Base-by-base conservation (phyloP, 2,888 invertebrate species). In the Rhorus exstirpatorius region DNA sequence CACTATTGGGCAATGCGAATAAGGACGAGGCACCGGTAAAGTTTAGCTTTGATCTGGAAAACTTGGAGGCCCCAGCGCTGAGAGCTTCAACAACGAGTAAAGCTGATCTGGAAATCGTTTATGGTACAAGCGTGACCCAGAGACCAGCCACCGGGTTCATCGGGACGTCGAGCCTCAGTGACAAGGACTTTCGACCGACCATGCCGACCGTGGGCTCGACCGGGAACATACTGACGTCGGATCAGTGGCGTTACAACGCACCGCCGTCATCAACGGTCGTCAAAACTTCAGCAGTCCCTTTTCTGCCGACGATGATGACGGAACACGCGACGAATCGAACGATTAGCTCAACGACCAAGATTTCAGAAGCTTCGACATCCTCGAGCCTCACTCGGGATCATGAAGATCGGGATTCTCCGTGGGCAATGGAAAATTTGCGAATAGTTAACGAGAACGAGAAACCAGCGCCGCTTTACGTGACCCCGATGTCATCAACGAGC, bases 231-330 rank as follows among this genome's bases (percentile, higher is more conserved):
- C 38, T 92, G 17, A 86, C 88, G 0, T 88, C 88, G 0, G 88
- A 90, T 71, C 90, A 91, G 70, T 91, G 94, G 88, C 93, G 92
- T 14, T 94, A 94, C 81, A 93, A 91, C 74, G 93, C 93, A 1
- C 89, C 91, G 12, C 88, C 89, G 1, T 85, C 87, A 31, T 86
- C 85, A 7, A 85, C 85, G 0, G 19, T 83, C 7, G n/a, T n/a
- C 31, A 38, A 8, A 58, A 49, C 24, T 3, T 67, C 77, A 0
- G n/a, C 24, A 10, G 14, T 17, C 3, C 84, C 79, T 0, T 87
- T 87, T 38, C 60, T 87, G 8, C 87, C 88, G 8, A 88, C 88
- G 0, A 77, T 86, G 58, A 75, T 84, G 41, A 70, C 83, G 7
- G 61, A 53, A 44, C 46, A 24, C n/a, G 41, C 17, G 12, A 17